Conservation (phyloP, 2,888 invertebrate genomes). For the Anoplius nigerrimus region DNA sequence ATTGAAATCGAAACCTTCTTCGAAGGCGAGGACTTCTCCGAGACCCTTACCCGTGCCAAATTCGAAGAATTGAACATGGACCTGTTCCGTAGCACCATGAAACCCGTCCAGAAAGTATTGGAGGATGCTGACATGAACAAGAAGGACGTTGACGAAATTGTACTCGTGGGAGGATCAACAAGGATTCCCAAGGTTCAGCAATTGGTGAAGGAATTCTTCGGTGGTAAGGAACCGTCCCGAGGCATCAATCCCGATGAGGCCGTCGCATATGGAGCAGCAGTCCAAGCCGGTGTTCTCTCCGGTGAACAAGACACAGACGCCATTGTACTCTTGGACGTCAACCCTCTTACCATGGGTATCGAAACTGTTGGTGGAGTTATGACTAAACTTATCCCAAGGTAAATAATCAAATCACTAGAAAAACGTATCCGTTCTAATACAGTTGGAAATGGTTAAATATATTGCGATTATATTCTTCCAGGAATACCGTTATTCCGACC, state of each 20-base stretch:
- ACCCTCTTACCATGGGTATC: conserved; percentile 99
- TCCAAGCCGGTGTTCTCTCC: conserved; percentile 98
- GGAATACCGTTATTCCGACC: conserved; percentile 99
- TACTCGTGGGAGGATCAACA: conserved; percentile 98
- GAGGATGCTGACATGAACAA: conserved; percentile 99
- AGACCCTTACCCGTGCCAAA: conserved; percentile 97
- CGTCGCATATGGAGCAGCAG: conserved; percentile 98
- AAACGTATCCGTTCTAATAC: neutral
- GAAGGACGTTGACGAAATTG: conserved; percentile 98
- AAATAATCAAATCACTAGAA: conserved; percentile 14
- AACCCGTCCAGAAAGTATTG: conserved; percentile 87
- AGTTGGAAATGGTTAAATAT: neutral
- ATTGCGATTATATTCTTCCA: conserved; percentile 41
- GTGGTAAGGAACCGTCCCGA: conserved; percentile 97
- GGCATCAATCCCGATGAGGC: conserved; percentile 99
- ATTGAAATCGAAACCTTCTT: conserved; percentile 99
- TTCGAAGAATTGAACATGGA: conserved; percentile 98
- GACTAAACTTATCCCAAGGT: conserved; percentile 95
- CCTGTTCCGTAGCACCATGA: conserved; percentile 79
- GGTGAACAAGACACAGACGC: conserved; percentile 98
- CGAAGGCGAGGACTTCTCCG: conserved; percentile 98
- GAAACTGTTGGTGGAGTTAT: conserved; percentile 99
- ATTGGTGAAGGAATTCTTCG: conserved; percentile 95
- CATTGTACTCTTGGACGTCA: conserved; percentile 97
- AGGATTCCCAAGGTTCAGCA: conserved; percentile 99